Base-by-base conservation (phyloP, 2,113 vertebrate genomes). In the Corynorhinus townsendii region DNA sequence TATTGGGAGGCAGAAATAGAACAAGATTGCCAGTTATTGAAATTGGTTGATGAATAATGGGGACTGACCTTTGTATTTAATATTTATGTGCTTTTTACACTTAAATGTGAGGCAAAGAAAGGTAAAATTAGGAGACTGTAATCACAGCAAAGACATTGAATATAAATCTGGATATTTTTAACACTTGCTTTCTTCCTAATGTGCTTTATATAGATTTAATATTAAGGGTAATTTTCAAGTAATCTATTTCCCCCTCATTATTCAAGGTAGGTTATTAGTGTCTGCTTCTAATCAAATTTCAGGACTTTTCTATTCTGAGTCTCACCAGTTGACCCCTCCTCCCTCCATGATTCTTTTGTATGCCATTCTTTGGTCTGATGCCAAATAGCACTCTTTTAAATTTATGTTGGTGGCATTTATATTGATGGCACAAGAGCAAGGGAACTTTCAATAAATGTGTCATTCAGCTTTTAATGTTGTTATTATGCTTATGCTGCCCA, bases 161-260 rank as follows among this genome's bases (percentile, higher is more conserved):
- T 62, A 94, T 12, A 86, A 45, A 72, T 82, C 38, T 73, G 56
- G n/a, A 40, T 66, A 93, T 82, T 83, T 94, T 95, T 64, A 72
- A 47, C 71, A 83, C 52, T 59, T 86, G 85, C 64, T 91, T 97
- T 35, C 40, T 83, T 8, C 19, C 22, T 91, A 91, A 87, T 80
- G 28, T 86, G 40, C 76, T 95, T 82, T 93, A 76, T 75, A 94
- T 91, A 89, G 73, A 86, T 79, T 92, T 93, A 56, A 73, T 86
- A 89, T 79, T 73, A 95, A 94, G 40, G 52, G 52, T 93, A 95
- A 96, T 80, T 93, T 93, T 93, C 75, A 47, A 75, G 54, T 62
- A 75, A 80, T 92, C 86, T 90, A 35, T 93, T 93, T 38, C 71
- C 43, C 30, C 76, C 56, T 56, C 40, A 80, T 95, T 89, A 86